Conservation (phyloP, 2,797 vertebrate genomes). For the Channa striata region DNA sequence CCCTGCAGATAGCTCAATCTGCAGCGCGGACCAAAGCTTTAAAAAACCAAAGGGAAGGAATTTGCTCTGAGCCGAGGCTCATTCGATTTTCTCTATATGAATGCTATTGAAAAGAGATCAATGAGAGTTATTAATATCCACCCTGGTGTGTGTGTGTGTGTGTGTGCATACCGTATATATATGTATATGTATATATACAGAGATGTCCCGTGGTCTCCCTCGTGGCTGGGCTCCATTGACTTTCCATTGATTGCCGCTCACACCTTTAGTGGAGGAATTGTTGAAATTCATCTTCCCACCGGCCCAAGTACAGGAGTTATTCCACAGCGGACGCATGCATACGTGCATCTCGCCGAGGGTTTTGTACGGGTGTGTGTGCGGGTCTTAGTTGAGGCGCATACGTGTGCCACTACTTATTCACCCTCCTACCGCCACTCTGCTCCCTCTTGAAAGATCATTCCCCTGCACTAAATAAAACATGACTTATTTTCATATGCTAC, state of each 20-base stretch:
- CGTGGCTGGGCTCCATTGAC: constrained; percentile 28
- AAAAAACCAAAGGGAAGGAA: constrained; percentile 40
- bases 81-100: constrained; percentile 57
- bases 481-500: constrained; percentile 60
- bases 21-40: constrained; percentile 44
- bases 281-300: constrained; percentile 68
- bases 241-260: constrained; percentile 70
- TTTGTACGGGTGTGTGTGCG: background rate
- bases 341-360: too few species aligned
- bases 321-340: constrained; percentile 38
- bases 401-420: constrained; percentile 56
- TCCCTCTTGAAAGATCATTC: constrained; percentile 69
- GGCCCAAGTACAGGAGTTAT: constrained; percentile 34
- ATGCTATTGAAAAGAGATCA: constrained; percentile 63
- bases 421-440: constrained; percentile 63
- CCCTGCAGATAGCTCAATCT: constrained; percentile 69
- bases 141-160: constrained; percentile 22
- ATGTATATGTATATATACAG: constrained; percentile 23
- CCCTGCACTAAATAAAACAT: constrained; percentile 80
- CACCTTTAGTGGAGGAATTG: constrained; percentile 51
- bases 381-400: constrained; percentile 18
- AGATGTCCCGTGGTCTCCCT: constrained; percentile 30
- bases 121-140: constrained; percentile 66
- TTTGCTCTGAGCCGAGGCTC: constrained; percentile 43
- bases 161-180: constrained; percentile 8